Evolutionary conservation across 2,888 invertebrate species (phyloP).

Genomic region (Smittia sp.): DNA sequence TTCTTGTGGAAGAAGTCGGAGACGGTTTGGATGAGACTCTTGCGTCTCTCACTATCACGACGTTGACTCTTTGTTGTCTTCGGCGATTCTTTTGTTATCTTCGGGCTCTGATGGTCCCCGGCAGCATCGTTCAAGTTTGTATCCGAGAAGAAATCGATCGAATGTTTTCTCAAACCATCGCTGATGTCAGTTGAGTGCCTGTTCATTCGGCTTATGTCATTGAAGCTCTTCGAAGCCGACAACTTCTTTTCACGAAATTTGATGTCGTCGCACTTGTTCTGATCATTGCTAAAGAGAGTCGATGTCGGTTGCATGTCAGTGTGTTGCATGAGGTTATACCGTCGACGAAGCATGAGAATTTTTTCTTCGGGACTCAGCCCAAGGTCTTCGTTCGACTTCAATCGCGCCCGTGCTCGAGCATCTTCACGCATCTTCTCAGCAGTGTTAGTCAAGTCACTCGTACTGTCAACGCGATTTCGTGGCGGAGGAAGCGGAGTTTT

Average conservation of each 20-base stretch:
- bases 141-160: slow-evolving; percentile 57
- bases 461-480: slow-evolving; percentile 49
- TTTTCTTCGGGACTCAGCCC: slow-evolving; percentile 70
- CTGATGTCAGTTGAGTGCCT: background rate
- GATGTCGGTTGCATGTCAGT: slow-evolving; percentile 18
- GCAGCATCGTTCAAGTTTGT: slow-evolving; percentile 56
- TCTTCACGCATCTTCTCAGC: slow-evolving; percentile 62
- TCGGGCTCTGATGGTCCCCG: background rate
- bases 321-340: slow-evolving; percentile 48
- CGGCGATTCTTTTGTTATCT: slow-evolving; percentile 45
- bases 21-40: slow-evolving; percentile 79
- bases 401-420: slow-evolving; percentile 62
- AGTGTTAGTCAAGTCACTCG: slow-evolving; percentile 48
- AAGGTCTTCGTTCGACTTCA: slow-evolving; percentile 71
- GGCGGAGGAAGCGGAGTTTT: slow-evolving; percentile 58
- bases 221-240: slow-evolving; percentile 53
- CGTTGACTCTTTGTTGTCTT: slow-evolving; percentile 45
- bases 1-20: slow-evolving; percentile 79
- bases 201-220: slow-evolving; percentile 47
- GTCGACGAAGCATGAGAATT: slow-evolving; percentile 56
- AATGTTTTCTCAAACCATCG: slow-evolving; percentile 45
- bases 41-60: slow-evolving; percentile 65
- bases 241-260: slow-evolving; percentile 50
- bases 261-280: slow-evolving; percentile 45
- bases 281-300: slow-evolving; percentile 5